Percentiles rank a stretch among this genome's conserved stretches.
phyloP scores from a whole-genome alignment of 2,888 invertebrate genomes.

The Drosophila atripex region DNA sequence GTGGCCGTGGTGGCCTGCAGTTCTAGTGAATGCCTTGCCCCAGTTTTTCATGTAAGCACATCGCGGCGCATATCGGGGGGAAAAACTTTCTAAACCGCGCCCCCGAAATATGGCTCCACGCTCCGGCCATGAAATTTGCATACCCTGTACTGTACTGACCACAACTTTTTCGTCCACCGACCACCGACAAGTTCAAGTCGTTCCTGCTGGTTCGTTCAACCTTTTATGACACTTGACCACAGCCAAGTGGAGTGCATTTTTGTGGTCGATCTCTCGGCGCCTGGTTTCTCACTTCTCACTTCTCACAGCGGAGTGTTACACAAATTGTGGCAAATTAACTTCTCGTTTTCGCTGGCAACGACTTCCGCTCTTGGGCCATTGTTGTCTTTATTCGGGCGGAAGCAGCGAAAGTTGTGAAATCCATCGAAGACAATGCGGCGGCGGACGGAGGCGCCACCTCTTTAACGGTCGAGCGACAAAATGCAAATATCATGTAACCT shows the following conservation, averaged over 20 bases:
- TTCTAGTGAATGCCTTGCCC: slow-evolving; percentile 74
- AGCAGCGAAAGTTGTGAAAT: slow-evolving; percentile 78
- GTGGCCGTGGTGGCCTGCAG: slow-evolving; percentile 30
- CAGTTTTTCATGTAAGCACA: slow-evolving; percentile 61
- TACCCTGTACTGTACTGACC: slow-evolving; percentile 27
- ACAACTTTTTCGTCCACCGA: slow-evolving; percentile 5
- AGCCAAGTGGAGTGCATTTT: slow-evolving; percentile 46
- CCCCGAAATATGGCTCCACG: slow-evolving; percentile 28
- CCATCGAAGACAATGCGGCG: slow-evolving; percentile 42
- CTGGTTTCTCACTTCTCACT: slow-evolving; percentile 43
- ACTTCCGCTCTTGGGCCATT: slow-evolving; percentile 72
- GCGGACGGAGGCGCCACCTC: slow-evolving; percentile 27
- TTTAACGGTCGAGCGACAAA: slow-evolving; percentile 41
- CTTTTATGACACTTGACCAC: slow-evolving; percentile 73
- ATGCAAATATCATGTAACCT: slow-evolving; percentile 67
- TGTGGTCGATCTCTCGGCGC: slow-evolving; percentile 23
- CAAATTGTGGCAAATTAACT: slow-evolving; percentile 74
- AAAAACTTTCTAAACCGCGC: slow-evolving; percentile 71
- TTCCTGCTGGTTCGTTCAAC: slow-evolving; percentile 13
- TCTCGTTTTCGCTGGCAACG: slow-evolving; percentile 59
- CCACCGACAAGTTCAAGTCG: slow-evolving; percentile 47
- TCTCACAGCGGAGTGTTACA: slow-evolving; percentile 50
- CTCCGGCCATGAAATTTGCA: slow-evolving; percentile 45
- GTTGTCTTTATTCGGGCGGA: slow-evolving; percentile 59
- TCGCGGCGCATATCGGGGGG: slow-evolving; percentile 44